phyloP scores from a whole-genome alignment of 1,140 invertebrate genomes.

The Fopius arisanus region DNA sequence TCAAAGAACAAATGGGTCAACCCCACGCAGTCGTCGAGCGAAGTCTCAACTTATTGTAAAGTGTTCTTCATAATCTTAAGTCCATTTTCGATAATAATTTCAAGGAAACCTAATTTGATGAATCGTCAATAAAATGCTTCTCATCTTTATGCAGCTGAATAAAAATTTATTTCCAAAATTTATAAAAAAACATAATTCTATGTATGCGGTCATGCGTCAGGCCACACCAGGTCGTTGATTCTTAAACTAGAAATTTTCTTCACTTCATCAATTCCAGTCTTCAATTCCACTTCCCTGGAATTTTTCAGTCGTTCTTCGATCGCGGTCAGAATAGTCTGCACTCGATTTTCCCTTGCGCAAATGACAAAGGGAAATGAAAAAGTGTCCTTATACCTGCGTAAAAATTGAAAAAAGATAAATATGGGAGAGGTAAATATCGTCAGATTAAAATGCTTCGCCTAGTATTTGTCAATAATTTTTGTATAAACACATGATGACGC shows the following conservation, averaged over 20 bases:
- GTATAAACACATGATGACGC: constrained; percentile 34
- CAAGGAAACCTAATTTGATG: not conserved
- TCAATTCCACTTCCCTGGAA: constrained; percentile 65
- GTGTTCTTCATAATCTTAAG: constrained; percentile 21
- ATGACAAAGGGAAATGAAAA: constrained; percentile 79
- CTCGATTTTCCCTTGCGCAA: constrained; percentile 73
- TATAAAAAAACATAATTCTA: not conserved
- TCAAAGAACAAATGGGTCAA: constrained; percentile 76
- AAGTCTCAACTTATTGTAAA: constrained; percentile 75
- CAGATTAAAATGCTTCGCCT: constrained; percentile 14
- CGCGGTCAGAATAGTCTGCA: constrained; percentile 68
- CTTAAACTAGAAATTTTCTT: constrained; percentile 73
- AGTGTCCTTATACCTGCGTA: constrained; percentile 69
- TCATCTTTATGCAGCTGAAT: not conserved
- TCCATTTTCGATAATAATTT: not conserved
- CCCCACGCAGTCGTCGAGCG: constrained; percentile 84
- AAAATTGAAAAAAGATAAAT: not conserved
- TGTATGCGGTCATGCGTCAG: not conserved
- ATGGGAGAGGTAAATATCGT: constrained; percentile 38
- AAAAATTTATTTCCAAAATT: constrained; percentile 7
- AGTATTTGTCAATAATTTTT: not conserved
- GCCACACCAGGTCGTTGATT: constrained; percentile 66
- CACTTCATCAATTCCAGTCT: constrained; percentile 71
- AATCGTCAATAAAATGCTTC: not conserved
- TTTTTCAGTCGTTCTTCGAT: constrained; percentile 68